Evolutionary conservation across 2,888 invertebrate genomes (phyloP).

Genomic region (Mimumesa dahlbomi): DNA sequence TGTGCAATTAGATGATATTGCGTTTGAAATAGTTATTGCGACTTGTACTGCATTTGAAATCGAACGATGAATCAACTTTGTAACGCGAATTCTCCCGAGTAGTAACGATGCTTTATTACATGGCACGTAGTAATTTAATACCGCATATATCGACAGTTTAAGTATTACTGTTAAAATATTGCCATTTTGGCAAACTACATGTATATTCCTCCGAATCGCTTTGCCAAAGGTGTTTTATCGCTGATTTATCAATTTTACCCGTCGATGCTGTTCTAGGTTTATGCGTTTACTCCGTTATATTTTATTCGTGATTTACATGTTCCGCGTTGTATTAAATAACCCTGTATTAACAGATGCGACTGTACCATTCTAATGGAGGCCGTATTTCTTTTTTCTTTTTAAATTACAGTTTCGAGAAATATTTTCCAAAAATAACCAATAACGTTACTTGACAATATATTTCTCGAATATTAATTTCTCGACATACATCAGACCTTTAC

Average conservation of each 20-base stretch:
- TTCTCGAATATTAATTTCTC: too few relatives aligned
- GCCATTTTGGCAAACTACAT: not conserved
- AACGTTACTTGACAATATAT: too few relatives aligned
- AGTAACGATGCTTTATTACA: not conserved
- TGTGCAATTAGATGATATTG: not conserved
- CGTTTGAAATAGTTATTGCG: conserved; percentile 1
- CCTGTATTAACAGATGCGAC: not conserved
- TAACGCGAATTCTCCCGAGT: not conserved
- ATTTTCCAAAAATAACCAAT: too few relatives aligned
- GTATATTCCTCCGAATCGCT: not conserved
- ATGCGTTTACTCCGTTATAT: not conserved
- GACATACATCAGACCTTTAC: too few relatives aligned
- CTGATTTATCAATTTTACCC: not conserved
- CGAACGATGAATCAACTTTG: conserved; percentile 1
- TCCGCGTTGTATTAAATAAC: not conserved
- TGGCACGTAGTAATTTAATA: conserved; percentile 1
- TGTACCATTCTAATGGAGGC: not conserved
- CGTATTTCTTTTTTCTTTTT: not conserved
- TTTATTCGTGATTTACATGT: not conserved
- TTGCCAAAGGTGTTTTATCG: not conserved
- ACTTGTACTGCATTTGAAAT: not conserved
- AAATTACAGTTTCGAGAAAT: too few relatives aligned
- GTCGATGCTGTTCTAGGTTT: not conserved
- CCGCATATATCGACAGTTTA: not conserved
- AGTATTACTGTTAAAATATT: not conserved